These are phyloP conservation scores for Hafferia zeledoni DNA, from an alignment of 2,797 vertebrate species.

Conservation along the genomic window DNA sequence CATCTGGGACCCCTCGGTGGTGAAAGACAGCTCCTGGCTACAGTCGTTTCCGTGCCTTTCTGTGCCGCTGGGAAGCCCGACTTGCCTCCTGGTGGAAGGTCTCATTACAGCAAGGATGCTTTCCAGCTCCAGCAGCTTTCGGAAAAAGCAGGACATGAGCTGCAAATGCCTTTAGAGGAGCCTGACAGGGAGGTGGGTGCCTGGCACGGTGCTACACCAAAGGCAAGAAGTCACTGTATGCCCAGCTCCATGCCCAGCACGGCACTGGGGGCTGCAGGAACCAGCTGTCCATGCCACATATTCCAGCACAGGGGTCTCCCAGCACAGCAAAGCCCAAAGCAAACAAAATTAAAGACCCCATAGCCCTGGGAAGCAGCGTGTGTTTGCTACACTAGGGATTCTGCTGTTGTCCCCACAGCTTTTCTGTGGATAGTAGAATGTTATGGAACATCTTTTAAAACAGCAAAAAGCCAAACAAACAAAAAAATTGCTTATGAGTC, in stretches of 20 bases:
- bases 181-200: not conserved
- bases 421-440: not conserved
- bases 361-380: not conserved
- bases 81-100: slow-evolving; percentile 67
- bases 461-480: not conserved
- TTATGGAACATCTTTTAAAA: not conserved
- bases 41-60: not conserved
- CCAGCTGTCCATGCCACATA: accelerated
- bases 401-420: not conserved
- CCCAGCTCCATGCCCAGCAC: accelerated
- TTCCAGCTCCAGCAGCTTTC: not conserved
- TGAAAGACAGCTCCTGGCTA: not conserved
- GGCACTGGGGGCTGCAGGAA: accelerated
- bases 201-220: not conserved
- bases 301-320: accelerated
- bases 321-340: not conserved
- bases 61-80: not conserved
- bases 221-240: accelerated
- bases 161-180: not conserved
- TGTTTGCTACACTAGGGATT: accelerated
- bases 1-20: not conserved
- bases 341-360: not conserved
- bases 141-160: not conserved
- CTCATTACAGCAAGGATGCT: slow-evolving; percentile 35
- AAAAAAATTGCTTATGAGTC: accelerated